Evolutionary conservation across 2,888 invertebrate genomes (phyloP), one percentile per base, ranked within the genome.

Genomic region (Hydroisotoma schaefferi): DNA sequence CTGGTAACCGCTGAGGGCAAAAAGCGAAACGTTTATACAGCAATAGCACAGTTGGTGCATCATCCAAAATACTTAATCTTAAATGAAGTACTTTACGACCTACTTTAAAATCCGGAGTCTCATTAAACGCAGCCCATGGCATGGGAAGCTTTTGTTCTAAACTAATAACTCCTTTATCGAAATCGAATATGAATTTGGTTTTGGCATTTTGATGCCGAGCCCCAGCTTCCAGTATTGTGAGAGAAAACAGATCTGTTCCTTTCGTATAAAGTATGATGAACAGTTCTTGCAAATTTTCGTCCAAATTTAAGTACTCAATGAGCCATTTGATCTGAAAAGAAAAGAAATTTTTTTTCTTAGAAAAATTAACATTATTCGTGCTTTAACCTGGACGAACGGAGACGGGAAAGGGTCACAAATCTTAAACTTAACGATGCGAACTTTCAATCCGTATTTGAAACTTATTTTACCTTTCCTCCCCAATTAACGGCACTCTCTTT

Each of bases 51-150:
- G n/a, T n/a, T n/a, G n/a, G n/a, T n/a, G n/a, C n/a, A n/a, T n/a
- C n/a, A n/a, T n/a, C n/a, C n/a, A n/a, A n/a, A n/a, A n/a, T n/a
- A n/a, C n/a, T n/a, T n/a, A n/a, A n/a, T n/a, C n/a, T n/a, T n/a
- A n/a, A 46, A 46, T 23, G 46, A 46, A n/a, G n/a, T n/a, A n/a
- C n/a, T n/a, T n/a, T n/a, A n/a, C n/a, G n/a, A n/a, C n/a, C n/a
- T n/a, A n/a, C 81, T 74, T 82, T 81, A 74, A 89, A 90, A 75
- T 86, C 87, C 0, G 91, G 91, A 0, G 89, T 88, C 69, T 88
- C 85, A 76, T 91, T 90, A 76, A 92, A 92, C 0, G 90, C 87
- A 76, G 91, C 90, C 91, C 91, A 91, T 0, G 91, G 88, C 84
- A 92, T 87, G 0, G 92, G 92, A 43, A 93, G 79, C 74, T 92